These are phyloP conservation scores for Agrotis ipsilon DNA, from an alignment of 2,888 invertebrate species.

Conservation along the genomic window DNA sequence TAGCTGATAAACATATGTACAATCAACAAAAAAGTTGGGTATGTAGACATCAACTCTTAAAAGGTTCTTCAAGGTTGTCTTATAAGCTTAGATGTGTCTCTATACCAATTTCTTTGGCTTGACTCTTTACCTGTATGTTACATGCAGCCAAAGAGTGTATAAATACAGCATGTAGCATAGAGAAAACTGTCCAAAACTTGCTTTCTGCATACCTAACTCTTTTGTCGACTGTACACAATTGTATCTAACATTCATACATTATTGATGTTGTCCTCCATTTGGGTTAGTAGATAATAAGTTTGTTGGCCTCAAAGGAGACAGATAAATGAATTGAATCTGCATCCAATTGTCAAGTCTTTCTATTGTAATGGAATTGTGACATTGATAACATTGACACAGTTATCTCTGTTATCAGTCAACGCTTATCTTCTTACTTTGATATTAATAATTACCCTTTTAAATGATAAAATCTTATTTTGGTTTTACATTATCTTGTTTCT, in stretches of 20 bases:
- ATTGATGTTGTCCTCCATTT: conserved; percentile 40
- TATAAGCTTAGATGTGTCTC: no score
- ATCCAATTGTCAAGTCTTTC: conserved; percentile 21
- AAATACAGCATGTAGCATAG: no score
- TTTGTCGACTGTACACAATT: neutral
- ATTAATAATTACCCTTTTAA: conserved; percentile 52
- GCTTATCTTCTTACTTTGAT: conserved; percentile 34
- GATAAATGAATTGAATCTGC: conserved; percentile 31
- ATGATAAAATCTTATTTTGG: conserved; percentile 24
- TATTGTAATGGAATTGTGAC: conserved; percentile 3
- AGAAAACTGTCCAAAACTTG: no score
- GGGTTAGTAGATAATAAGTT: conserved; percentile 59
- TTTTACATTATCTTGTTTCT: neutral
- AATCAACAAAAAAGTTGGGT: no score
- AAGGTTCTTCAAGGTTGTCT: no score
- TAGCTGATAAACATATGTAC: conserved; percentile 13
- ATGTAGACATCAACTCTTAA: no score
- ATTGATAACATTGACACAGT: conserved; percentile 28
- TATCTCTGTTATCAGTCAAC: conserved; percentile 29
- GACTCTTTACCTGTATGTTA: no score
- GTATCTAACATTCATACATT: conserved; percentile 15
- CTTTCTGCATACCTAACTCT: no score
- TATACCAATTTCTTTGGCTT: no score
- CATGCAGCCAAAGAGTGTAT: no score
- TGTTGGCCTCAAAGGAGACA: conserved; percentile 52